These are phyloP conservation scores for Euleptes europaea DNA, from an alignment of 2,113 vertebrate genomes.

Conservation along the genomic window DNA sequence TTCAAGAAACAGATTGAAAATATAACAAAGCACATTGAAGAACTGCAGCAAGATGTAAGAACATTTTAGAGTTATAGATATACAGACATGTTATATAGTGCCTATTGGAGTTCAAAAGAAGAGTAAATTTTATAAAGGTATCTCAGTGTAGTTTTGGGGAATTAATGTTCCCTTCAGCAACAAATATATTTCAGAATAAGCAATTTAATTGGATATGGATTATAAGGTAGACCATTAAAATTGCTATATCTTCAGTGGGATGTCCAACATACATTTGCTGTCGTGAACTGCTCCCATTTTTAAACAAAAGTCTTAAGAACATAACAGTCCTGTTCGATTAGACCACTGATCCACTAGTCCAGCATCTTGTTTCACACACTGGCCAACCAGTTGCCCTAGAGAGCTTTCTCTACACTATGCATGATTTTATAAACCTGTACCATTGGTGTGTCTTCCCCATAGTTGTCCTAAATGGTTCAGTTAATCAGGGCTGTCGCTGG, in stretches of 20 bases:
- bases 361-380: too few species aligned
- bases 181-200: neutral
- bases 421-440: too few species aligned
- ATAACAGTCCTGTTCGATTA: too few species aligned
- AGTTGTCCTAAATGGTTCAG: too few species aligned
- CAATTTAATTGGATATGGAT: neutral
- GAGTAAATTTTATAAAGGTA: neutral
- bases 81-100: neutral
- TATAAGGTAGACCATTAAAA: neutral
- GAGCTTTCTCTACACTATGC: too few species aligned
- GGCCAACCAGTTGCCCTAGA: too few species aligned
- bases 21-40: constrained; percentile 79
- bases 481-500: too few species aligned
- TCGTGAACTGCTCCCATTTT: neutral
- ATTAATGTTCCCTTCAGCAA: neutral
- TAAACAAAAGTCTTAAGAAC: neutral
- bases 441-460: too few species aligned
- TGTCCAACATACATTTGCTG: neutral
- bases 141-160: neutral
- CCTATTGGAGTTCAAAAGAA: neutral
- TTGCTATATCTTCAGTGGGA: neutral
- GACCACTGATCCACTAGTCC: too few species aligned
- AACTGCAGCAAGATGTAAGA: constrained; percentile 85
- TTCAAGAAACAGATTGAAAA: constrained; percentile 83
- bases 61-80: constrained; percentile 30